These are phyloP conservation scores for Pogonomyrmex californicus DNA, from an alignment of 1,140 invertebrate species.

Conservation along the genomic window DNA sequence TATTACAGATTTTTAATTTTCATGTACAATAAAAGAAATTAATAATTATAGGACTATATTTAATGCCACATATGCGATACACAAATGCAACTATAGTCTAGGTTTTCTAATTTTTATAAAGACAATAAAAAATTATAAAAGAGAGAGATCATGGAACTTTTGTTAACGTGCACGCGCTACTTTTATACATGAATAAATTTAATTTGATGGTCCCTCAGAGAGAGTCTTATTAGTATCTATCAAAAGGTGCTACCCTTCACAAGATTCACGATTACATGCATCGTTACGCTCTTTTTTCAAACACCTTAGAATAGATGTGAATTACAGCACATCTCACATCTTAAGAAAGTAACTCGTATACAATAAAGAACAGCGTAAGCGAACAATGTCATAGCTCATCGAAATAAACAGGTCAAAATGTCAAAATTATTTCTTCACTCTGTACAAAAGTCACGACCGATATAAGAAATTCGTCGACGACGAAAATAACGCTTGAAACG, in stretches of 20 bases:
- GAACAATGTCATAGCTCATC: background rate
- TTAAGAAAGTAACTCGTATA: slow-evolving; percentile 57
- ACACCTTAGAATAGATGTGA: slow-evolving; percentile 43
- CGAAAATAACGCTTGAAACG: background rate
- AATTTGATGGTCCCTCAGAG: slow-evolving; percentile 54
- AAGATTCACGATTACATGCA: slow-evolving; percentile 8
- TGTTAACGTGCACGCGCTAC: background rate
- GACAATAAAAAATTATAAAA: slow-evolving; percentile 38
- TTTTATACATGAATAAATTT: slow-evolving; percentile 33
- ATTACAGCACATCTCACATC: slow-evolving; percentile 1
- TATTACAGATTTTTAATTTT: background rate
- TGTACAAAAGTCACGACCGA: background rate
- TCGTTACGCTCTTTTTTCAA: slow-evolving; percentile 47
- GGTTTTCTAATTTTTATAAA: background rate
- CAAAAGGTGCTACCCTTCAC: background rate
- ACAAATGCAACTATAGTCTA: background rate
- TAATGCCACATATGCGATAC: background rate
- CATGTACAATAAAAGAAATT: background rate
- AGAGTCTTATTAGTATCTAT: slow-evolving; percentile 30
- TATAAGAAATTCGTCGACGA: background rate
- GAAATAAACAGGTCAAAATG: slow-evolving; percentile 18
- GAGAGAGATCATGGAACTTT: background rate
- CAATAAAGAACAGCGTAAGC: background rate
- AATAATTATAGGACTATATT: background rate
- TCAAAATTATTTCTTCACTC: background rate